These are phyloP conservation scores for Probaryconus sp. DNA, from an alignment of 1,140 invertebrate species.

Conservation along the genomic window DNA sequence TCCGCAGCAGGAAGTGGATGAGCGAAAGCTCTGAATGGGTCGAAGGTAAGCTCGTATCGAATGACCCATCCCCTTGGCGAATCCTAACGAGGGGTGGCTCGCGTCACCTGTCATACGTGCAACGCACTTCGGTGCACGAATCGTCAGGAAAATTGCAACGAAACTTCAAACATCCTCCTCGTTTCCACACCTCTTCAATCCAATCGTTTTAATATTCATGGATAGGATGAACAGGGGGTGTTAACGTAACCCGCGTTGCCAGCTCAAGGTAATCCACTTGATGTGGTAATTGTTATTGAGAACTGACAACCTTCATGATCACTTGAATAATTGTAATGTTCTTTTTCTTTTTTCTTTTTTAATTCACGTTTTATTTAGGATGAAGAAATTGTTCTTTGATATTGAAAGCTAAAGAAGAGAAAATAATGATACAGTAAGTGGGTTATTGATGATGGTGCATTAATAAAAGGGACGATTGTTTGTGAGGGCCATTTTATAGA, in stretches of 20 bases:
- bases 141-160: constrained; percentile 16
- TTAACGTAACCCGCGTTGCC: constrained; percentile 1
- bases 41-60: constrained; percentile 50
- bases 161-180: constrained; percentile 7
- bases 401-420: constrained; percentile 30
- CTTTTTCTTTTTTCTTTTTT: too few relatives aligned
- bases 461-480: constrained; percentile 58
- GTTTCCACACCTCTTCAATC: background rate
- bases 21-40: constrained; percentile 15
- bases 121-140: constrained; percentile 16
- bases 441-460: constrained; percentile 57
- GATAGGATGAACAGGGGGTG: background rate
- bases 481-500: constrained; percentile 51
- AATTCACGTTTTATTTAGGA: background rate
- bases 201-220: constrained; percentile 11
- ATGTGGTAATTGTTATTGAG: too few relatives aligned
- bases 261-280: constrained; percentile 4
- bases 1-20: constrained; percentile 30
- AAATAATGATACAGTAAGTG: constrained; percentile 47
- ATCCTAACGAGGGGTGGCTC: constrained; percentile 26
- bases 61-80: constrained; percentile 31
- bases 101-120: constrained; percentile 36
- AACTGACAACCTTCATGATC: too few relatives aligned
- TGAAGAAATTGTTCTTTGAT: constrained; percentile 15
- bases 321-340: background rate